phyloP scores from a whole-genome alignment of 2,888 invertebrate species.

The Vanessa cardui region DNA sequence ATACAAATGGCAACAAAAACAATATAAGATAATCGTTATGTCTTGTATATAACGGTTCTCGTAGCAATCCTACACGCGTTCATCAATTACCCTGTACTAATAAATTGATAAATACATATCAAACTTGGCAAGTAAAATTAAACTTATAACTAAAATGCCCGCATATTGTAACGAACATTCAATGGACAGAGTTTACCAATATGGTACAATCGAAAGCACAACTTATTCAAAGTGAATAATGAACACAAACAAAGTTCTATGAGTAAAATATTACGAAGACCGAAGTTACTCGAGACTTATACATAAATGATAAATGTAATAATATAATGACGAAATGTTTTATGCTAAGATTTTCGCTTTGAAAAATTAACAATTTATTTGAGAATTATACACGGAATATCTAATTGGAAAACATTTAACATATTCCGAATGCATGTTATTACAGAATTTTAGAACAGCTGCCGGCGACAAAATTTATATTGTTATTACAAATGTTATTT shows the following conservation, averaged over 20 bases:
- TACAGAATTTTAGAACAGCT: no score
- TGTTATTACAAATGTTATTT: background rate
- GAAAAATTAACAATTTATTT: background rate
- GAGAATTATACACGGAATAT: background rate
- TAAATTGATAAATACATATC: slow-evolving; percentile 2
- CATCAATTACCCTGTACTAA: slow-evolving; percentile 27
- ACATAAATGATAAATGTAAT: background rate
- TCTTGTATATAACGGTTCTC: no score
- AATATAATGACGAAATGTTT: background rate
- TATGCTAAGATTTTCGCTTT: background rate
- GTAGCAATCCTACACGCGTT: background rate
- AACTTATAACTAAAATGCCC: slow-evolving; percentile 9
- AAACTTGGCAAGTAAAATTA: slow-evolving; percentile 32
- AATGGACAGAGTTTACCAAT: slow-evolving; percentile 42
- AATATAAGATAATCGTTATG: no score
- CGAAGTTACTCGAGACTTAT: slow-evolving; percentile 1
- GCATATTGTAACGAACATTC: slow-evolving; percentile 35
- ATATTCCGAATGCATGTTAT: no score
- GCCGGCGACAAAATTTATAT: no score
- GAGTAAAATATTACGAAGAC: background rate
- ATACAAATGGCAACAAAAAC: no score
- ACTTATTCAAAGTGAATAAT: slow-evolving; percentile 44
- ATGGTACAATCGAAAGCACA: slow-evolving; percentile 42
- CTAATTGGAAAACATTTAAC: no score
- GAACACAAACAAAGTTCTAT: slow-evolving; percentile 38